Evolutionary conservation across 2,797 vertebrate species (phyloP).

Genomic region (Falco biarmicus): DNA sequence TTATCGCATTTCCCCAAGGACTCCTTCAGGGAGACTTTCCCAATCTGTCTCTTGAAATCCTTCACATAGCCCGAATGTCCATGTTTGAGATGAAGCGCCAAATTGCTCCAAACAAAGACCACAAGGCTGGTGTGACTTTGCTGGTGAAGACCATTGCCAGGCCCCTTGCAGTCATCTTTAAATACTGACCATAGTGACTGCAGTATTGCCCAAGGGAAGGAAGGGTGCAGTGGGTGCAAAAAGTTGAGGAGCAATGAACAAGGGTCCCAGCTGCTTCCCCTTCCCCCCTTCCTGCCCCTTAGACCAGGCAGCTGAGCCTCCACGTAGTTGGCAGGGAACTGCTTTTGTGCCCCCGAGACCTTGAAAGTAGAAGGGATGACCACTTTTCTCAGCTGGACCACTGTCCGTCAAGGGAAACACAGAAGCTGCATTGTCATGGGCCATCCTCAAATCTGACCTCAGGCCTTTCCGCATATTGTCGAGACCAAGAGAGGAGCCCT

Average conservation of each 20-base stretch:
- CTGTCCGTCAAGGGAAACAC: not conserved
- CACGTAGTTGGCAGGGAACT: not conserved
- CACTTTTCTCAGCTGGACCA: not conserved
- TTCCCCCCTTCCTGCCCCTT: not conserved
- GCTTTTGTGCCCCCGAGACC: not conserved
- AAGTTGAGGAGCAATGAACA: not conserved
- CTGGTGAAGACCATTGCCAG: not conserved
- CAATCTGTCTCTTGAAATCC: not conserved
- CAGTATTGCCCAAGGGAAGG: not conserved
- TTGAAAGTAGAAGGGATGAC: not conserved
- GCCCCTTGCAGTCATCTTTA: not conserved
- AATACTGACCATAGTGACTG: not conserved
- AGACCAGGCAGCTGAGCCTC: not conserved
- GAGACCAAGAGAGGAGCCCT: not conserved
- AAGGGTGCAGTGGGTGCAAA: fast-evolving
- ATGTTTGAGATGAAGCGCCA: not conserved
- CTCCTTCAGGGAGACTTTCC: not conserved
- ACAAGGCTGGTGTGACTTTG: not conserved
- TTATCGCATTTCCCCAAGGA: not conserved
- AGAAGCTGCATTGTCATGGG: not conserved
- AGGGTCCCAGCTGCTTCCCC: not conserved
- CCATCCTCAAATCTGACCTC: not conserved
- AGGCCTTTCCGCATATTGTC: not conserved
- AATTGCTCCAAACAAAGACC: not conserved
- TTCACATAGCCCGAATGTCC: not conserved